phyloP scores from a whole-genome alignment of 2,797 vertebrate species.

The Parotocinclus haroldoi region DNA sequence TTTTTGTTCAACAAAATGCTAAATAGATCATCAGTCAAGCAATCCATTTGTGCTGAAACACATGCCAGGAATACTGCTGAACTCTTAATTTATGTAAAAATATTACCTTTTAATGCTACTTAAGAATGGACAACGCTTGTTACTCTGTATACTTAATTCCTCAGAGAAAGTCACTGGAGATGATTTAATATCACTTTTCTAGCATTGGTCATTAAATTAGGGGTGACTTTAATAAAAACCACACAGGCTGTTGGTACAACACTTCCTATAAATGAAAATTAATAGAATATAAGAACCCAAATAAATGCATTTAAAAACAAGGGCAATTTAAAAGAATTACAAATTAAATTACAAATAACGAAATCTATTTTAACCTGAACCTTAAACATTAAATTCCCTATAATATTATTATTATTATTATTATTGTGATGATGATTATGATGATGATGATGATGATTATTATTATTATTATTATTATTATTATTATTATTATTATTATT shows the following conservation, averaged over 20 bases:
- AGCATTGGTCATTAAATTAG: slow-evolving; percentile 36
- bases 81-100: slow-evolving; percentile 51
- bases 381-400: too few relatives aligned
- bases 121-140: slow-evolving; percentile 46
- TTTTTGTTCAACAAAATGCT: slow-evolving; percentile 56
- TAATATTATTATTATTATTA: too few relatives aligned
- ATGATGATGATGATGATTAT: too few relatives aligned
- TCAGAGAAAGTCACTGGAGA: slow-evolving; percentile 41
- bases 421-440: too few relatives aligned
- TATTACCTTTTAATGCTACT: slow-evolving; percentile 50
- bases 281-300: slow-evolving; percentile 12
- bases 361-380: too few relatives aligned
- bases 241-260: slow-evolving; percentile 18
- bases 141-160: slow-evolving; percentile 34
- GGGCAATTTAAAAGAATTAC: neutral
- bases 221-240: slow-evolving; percentile 32
- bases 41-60: slow-evolving; percentile 60
- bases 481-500: too few relatives aligned
- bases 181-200: slow-evolving; percentile 55
- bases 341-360: neutral
- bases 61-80: slow-evolving; percentile 51
- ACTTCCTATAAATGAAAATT: slow-evolving; percentile 35
- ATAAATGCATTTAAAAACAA: too few relatives aligned
- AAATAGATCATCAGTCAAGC: slow-evolving; percentile 72
- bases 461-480: too few relatives aligned